phyloP scores from a whole-genome alignment of 2,797 vertebrate genomes.

The Peromyscus eremicus region DNA sequence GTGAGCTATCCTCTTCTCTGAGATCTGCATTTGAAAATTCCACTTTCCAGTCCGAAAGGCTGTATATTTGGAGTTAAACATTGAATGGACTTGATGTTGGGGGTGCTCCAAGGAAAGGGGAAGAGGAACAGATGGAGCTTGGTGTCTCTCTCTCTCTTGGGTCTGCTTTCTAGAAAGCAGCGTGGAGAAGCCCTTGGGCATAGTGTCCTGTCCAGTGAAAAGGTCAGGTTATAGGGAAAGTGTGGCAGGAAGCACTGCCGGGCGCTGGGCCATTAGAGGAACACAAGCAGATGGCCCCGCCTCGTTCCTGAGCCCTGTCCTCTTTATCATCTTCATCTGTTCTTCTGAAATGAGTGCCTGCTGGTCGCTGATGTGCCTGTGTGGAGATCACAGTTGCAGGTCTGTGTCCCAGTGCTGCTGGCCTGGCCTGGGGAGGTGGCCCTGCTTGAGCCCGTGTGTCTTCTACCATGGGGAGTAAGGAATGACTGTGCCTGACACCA shows the following conservation, averaged over 20 bases:
- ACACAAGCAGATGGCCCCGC: slow-evolving; percentile 25
- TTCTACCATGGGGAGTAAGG: neutral
- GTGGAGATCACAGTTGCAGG: neutral
- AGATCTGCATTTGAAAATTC: slow-evolving; percentile 75
- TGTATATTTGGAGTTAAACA: slow-evolving; percentile 59
- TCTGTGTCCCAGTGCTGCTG: neutral
- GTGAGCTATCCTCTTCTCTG: slow-evolving; percentile 58
- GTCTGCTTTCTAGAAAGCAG: neutral
- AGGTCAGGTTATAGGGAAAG: neutral
- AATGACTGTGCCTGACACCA: neutral
- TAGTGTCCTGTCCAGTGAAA: neutral
- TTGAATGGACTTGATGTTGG: neutral
- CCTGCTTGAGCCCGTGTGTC: slow-evolving; percentile 1
- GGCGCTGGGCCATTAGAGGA: neutral
- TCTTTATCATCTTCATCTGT: neutral
- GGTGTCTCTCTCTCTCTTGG: neutral
- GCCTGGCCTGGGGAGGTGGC: neutral
- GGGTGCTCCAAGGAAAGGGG: slow-evolving; percentile 53
- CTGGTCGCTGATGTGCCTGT: neutral
- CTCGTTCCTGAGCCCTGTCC: neutral
- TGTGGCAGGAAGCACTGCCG: neutral
- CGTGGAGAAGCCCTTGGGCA: neutral
- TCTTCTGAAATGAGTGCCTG: neutral
- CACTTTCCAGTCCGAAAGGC: slow-evolving; percentile 66
- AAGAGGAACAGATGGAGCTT: neutral